Base-by-base conservation (phyloP, 2,888 invertebrate genomes). In the Hemistola chrysoprasaria region DNA sequence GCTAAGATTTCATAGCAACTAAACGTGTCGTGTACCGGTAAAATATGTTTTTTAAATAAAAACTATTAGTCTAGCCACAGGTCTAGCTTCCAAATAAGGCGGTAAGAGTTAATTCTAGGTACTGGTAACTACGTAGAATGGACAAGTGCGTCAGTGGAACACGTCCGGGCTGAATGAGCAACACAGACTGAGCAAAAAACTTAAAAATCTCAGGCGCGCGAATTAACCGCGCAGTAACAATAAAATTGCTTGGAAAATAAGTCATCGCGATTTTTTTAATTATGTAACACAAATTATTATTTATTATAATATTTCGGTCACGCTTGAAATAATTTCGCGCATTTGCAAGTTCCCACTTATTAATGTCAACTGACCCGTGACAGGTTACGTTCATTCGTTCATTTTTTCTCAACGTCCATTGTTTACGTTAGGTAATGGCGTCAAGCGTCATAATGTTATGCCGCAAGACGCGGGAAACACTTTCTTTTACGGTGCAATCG, bases 351-450 rank as follows among this genome's bases (percentile, higher is more conserved):
- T 63, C 66, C 61, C 65, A 68, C 63, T 67, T 65, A 69, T 71
- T 75, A 68, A 66, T 60, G 61, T 59, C 58, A 66, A 65, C 66
- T 75, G 78, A 75, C 73, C 74, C 72, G 64, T 63, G 59, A 69
- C 70, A 46, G 46, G 56, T 67, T 70, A 59, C 64, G 60, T 65
- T 62, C 59, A 59, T 61, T 52, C 50, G 51, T 50, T 41, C 38
- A 38, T 40, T 59, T 52, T 52, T 34, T 41, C 33, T 50, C 44
- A 65, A 61, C 55, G 64, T 53, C 65, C 59, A 69, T 72, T 75
- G 70, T 71, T 62, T 61, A 57, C 55, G 62, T 74, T 66, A 59
- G 64, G 63, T 65, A 73, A 78, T 59, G 52, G 48, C 57, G 56
- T 57, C 56, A 61, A 51, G 48, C 57, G 56, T 57, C 56, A 61